Percentiles rank a stretch among this genome's conserved stretches.
Conservation (phyloP, 2,113 vertebrate genomes). For the Pituophis catenifer region DNA sequence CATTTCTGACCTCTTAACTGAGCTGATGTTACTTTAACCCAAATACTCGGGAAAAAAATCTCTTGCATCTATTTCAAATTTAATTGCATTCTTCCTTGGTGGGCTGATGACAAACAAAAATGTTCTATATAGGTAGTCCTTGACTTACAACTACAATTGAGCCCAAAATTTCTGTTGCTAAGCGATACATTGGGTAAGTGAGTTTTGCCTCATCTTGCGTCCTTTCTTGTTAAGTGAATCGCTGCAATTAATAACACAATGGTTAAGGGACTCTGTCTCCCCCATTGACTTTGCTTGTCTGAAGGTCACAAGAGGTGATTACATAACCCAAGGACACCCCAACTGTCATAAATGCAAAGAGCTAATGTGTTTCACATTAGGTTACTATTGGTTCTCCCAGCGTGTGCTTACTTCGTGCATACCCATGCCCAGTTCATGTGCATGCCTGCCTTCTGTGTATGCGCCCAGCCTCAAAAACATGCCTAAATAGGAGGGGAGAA, state of each 20-base stretch:
- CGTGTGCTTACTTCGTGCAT: too few relatives aligned
- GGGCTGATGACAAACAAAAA: conserved; percentile 41
- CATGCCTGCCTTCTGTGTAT: too few relatives aligned
- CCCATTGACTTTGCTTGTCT: not conserved
- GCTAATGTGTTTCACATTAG: too few relatives aligned
- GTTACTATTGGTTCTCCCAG: too few relatives aligned
- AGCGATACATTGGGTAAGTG: not conserved
- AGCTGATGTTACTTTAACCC: conserved; percentile 67
- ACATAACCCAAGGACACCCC: not conserved
- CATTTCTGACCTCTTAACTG: conserved; percentile 69
- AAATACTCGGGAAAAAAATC: conserved; percentile 53
- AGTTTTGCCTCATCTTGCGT: not conserved
- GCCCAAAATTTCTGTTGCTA: not conserved
- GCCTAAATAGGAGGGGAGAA: too few relatives aligned
- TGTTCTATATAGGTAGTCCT: not conserved
- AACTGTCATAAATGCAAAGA: not conserved
- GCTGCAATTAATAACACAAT: not conserved
- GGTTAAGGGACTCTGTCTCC: not conserved
- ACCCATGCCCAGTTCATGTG: too few relatives aligned
- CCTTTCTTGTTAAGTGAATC: not conserved
- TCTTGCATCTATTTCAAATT: conserved; percentile 58
- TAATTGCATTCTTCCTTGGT: conserved; percentile 60
- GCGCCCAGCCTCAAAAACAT: too few relatives aligned
- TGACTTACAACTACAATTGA: not conserved
- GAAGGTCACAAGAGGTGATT: not conserved